Base-by-base conservation (phyloP, 2,797 vertebrate species). In the Euthynnus affinis region DNA sequence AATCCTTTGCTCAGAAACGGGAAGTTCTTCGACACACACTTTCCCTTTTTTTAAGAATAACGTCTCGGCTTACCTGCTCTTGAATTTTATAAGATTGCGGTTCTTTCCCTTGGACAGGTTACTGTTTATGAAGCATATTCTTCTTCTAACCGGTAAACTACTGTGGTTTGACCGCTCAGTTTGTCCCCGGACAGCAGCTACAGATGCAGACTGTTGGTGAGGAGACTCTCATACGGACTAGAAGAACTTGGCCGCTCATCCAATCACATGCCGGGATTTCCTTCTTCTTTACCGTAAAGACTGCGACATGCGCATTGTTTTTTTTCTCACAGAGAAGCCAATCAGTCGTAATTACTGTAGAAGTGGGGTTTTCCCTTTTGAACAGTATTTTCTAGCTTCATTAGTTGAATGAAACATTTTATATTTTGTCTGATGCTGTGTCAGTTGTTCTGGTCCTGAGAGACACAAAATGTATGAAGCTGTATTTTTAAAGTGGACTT, bases 251-350 rank as follows among this genome's bases (percentile, higher is more conserved):
- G n/a, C 27, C 59, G 42, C 61, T 88, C 85, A 22, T 4, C 93
- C 93, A 94, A 94, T 94, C 90, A 91, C 60, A 70, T 9, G 73
- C 2, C 6, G 74, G 72, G 79, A 69, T 88, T 83, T 46, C 84
- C 67, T 29, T 51, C 53, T 23, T 3, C 3, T 9, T 81, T 91
- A 92, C 91, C 91, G 89, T 93, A 91, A 91, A 72, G 1, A 51
- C 15, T 0, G 7, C 0, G 1, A 49, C 3, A 13, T 1, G 67
- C 65, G 66, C 76, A 66, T 3, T 29, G 27, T 29, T 2, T 0
- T 29, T 2, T 0, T 65, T 34, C 37, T 17, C 51, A 0, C 9
- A 0, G 2, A 6, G 8, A 37, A 3, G 2, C 3, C 4, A 5
- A 9, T 23, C 12, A 2, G 52, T 6, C 60, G 61, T 87, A 84